Base-by-base conservation (phyloP, 2,888 invertebrate species). In the Cephus pulcher region DNA sequence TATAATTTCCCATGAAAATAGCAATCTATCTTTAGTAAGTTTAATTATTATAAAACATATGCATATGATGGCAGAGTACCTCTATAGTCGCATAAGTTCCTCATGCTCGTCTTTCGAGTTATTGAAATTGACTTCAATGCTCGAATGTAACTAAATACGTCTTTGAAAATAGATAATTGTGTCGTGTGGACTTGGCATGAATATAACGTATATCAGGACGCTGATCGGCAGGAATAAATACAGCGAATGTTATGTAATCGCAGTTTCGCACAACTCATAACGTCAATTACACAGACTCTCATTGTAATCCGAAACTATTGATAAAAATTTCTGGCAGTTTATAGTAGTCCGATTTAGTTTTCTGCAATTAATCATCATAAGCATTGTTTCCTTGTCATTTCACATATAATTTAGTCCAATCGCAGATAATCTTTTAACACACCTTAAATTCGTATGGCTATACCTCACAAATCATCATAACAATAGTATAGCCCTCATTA, bases 1-100 rank as follows among this genome's bases (percentile, higher is more conserved):
- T 74, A 74, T 34, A 74, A 74, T 74, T 32, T 81, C 79, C 78
- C 83, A 83, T 80, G 82, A 84, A 84, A 84, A 85, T 84, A 84
- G 79, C 79, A 79, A 78, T 83, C 79, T 78, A 77, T 81, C 78
- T 82, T 81, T 79, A 74, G 75, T 80, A 75, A 33, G 71, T 71
- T 34, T 56, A 34, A 11, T 71, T 75, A 73, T 77, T 74, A 71
- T 70, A 23, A 56, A 80, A 35, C 76, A 78, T 80, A 77, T 79
- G 71, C 73, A 75, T 78, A 30, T 80, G 56, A 56, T 56, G 15
- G 56, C 56, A 56, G 56, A 23, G 23, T 56, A 56, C 56, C 23
- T 56, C 23, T 23, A 23, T 56, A 56, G 56, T 23, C 56, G 23
- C 56, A 23, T 23, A 56, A 56, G 23, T 23, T 23, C 23, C 56